phyloP scores from a whole-genome alignment of 2,113 vertebrate genomes.

The Chionis minor region DNA sequence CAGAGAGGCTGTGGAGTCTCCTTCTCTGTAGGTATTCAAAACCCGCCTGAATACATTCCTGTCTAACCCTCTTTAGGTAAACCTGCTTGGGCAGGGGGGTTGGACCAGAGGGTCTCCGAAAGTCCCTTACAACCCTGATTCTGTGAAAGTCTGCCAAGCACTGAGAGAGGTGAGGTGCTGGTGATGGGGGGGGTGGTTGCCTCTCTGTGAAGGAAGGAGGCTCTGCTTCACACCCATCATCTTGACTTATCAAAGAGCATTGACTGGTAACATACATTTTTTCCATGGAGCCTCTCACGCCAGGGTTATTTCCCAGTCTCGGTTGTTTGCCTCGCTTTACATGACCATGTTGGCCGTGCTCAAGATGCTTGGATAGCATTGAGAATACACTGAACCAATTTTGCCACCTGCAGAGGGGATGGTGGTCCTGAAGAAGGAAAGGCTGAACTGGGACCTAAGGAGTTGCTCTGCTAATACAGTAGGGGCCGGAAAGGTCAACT shows the following conservation, averaged over 20 bases:
- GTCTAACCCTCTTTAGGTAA: too few relatives aligned
- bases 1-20: too few relatives aligned
- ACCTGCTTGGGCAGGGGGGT: too few relatives aligned
- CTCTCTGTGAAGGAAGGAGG: neutral
- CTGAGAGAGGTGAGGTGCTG: neutral
- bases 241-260: neutral
- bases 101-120: too few relatives aligned
- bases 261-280: neutral
- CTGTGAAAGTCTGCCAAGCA: neutral
- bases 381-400: neutral
- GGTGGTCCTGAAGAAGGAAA: neutral
- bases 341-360: accelerated
- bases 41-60: too few relatives aligned
- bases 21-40: too few relatives aligned
- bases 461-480: neutral
- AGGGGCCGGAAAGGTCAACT: neutral
- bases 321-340: neutral
- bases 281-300: neutral
- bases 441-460: neutral
- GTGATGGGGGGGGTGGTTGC: neutral
- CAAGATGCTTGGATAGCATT: neutral
- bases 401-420: neutral
- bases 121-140: too few relatives aligned
- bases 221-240: neutral
- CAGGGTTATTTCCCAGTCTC: neutral